phyloP scores from a whole-genome alignment of 2,888 invertebrate species.

The Osedax frankpressi region DNA sequence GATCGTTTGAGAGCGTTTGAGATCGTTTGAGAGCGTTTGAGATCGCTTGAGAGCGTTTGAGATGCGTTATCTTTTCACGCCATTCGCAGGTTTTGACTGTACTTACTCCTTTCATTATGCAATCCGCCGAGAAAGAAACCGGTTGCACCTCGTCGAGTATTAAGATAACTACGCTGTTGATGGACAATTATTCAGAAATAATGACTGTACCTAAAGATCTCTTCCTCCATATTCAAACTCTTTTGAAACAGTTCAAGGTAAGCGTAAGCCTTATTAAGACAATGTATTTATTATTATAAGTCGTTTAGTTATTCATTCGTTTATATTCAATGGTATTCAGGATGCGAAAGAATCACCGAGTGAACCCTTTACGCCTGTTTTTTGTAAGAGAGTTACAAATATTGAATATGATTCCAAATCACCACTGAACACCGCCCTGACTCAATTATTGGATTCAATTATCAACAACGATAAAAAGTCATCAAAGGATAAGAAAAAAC shows the following conservation, averaged over 20 bases:
- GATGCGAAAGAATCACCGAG: too few relatives aligned
- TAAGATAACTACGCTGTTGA: not conserved
- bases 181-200: not conserved
- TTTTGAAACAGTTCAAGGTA: not conserved
- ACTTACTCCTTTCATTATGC: not conserved
- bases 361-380: too few relatives aligned
- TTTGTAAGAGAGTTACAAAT: not conserved
- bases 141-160: not conserved
- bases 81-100: not conserved
- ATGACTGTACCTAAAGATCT: not conserved
- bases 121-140: not conserved
- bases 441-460: not conserved
- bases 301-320: too few relatives aligned
- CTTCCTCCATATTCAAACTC: not conserved
- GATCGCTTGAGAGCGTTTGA: too few relatives aligned
- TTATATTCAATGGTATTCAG: too few relatives aligned
- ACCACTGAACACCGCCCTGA: not conserved
- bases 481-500: not conserved
- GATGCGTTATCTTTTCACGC: too few relatives aligned
- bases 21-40: too few relatives aligned
- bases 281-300: too few relatives aligned
- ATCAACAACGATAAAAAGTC: not conserved
- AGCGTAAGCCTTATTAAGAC: too few relatives aligned
- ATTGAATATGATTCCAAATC: not conserved
- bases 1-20: too few relatives aligned